Evolutionary conservation across 2,888 invertebrate species (phyloP).

Genomic region (Latheticus oryzae): DNA sequence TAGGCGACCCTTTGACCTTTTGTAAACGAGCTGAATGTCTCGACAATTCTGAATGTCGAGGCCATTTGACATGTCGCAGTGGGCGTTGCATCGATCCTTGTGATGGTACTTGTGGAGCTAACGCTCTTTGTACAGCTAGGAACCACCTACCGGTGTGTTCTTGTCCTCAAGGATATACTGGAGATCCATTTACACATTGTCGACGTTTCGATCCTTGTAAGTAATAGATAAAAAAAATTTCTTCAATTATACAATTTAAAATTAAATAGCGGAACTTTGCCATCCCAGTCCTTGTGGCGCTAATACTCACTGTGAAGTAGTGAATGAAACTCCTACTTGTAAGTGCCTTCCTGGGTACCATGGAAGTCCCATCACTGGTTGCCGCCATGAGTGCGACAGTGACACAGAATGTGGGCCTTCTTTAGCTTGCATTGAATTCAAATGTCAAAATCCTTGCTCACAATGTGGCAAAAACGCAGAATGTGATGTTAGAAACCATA

Average conservation of each 20-base stretch:
- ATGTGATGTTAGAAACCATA: slow-evolving; percentile 81
- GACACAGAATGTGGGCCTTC: slow-evolving; percentile 79
- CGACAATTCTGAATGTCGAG: slow-evolving; percentile 82
- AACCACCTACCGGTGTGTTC: slow-evolving; percentile 84
- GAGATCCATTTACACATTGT: slow-evolving; percentile 81
- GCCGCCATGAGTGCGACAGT: slow-evolving; percentile 85
- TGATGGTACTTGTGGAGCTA: slow-evolving; percentile 78
- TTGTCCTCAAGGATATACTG: slow-evolving; percentile 82
- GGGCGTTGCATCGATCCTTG: slow-evolving; percentile 86
- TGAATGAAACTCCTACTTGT: slow-evolving; percentile 82
- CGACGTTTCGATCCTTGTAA: slow-evolving; percentile 81
- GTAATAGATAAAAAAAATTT: no score
- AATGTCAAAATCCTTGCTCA: slow-evolving; percentile 82
- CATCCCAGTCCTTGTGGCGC: slow-evolving; percentile 84
- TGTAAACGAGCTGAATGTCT: slow-evolving; percentile 70
- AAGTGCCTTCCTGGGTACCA: slow-evolving; percentile 80
- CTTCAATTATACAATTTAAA: slow-evolving; percentile 1
- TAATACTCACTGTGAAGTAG: slow-evolving; percentile 85
- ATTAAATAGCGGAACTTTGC: slow-evolving; percentile 79
- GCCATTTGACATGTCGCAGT: slow-evolving; percentile 78
- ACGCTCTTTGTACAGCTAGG: slow-evolving; percentile 81
- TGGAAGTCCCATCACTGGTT: slow-evolving; percentile 82
- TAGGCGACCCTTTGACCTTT: slow-evolving; percentile 80
- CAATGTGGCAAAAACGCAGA: slow-evolving; percentile 82
- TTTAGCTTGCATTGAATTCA: slow-evolving; percentile 79